Percentiles rank a stretch among this genome's conserved stretches.
These are phyloP conservation scores for Mythimna impura DNA, from an alignment of 2,888 invertebrate genomes.

Conservation along the genomic window DNA sequence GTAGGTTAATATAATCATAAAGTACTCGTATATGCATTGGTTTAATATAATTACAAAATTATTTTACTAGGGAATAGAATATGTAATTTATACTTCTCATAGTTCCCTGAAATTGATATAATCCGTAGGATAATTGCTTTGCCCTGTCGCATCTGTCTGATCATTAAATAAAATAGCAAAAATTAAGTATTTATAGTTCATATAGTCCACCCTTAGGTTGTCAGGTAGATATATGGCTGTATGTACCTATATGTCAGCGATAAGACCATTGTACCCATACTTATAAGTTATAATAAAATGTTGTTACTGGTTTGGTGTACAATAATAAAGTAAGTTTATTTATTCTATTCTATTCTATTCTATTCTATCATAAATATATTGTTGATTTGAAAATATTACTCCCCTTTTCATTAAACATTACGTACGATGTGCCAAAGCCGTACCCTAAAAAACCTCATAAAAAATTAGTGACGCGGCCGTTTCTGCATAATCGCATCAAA, in stretches of 20 bases:
- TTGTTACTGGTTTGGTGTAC: no score
- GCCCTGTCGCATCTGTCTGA: neutral
- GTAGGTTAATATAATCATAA: neutral
- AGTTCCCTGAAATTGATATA: neutral
- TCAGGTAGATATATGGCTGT: no score
- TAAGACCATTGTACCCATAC: no score
- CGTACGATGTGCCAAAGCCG: neutral
- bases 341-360: no score
- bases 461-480: conserved; percentile 61
- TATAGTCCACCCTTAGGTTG: no score
- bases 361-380: neutral
- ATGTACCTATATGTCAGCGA: no score
- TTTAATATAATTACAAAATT: neutral
- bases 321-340: no score
- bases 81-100: no score
- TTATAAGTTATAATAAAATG: no score
- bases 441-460: conserved; percentile 50
- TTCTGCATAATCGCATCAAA: conserved; percentile 62
- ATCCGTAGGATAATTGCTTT: neutral
- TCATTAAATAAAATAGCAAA: no score
- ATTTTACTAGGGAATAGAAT: neutral
- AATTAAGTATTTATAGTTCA: no score
- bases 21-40: neutral
- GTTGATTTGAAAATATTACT: neutral
- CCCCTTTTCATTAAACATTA: conserved; percentile 11